Base-by-base conservation (phyloP, 2,113 vertebrate species). In the Murina feae region DNA sequence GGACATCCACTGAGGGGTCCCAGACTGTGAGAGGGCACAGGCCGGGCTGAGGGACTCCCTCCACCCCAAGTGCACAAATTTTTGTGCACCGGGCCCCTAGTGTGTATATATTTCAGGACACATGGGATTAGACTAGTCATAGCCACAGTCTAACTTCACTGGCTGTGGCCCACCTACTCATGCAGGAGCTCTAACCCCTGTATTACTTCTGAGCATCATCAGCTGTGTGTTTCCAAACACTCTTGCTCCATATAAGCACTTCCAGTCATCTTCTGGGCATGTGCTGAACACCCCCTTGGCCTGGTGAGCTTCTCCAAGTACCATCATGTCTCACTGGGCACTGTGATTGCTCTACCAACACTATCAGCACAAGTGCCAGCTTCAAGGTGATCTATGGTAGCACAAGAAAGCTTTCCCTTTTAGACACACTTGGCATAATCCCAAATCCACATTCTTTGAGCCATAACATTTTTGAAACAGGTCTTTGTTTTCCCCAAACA, bases 331-430 rank as follows among this genome's bases (percentile, higher is more conserved):
- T 65, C 20, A 1, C 68, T 28, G 8, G 10, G 3, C 14, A 9
- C 25, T 69, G 21, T 1, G 11, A 13, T 66, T 49, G 53, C 53
- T 37, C 58, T 68, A 32, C 10, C 0, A 1, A 75, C 32, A 51
- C 49, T 23, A 51, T 14, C 28, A 28, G 49, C 58, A 11, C 28
- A 51, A 55, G 4, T 23, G 66, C 12, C n/a, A 32, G 30, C 53
- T 42, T 58, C 3, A 0, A 80, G 39, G 8, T 30, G 42, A 68
- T 13, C 12, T 8, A 2, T 0, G 25, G 44, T 4, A 12, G 66
- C 47, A 55, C 30, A 47, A 7, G 28, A 42, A 13, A 44, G 5
- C 39, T 14, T 32, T 13, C 1, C 51, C 44, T 5, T 68, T 49
- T 8, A 39, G 9, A 20, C 14, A 55, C 44, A 25, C 32, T 47